These are phyloP conservation scores for Hemibagrus wyckioides DNA, from an alignment of 2,113 vertebrate species.

Conservation along the genomic window DNA sequence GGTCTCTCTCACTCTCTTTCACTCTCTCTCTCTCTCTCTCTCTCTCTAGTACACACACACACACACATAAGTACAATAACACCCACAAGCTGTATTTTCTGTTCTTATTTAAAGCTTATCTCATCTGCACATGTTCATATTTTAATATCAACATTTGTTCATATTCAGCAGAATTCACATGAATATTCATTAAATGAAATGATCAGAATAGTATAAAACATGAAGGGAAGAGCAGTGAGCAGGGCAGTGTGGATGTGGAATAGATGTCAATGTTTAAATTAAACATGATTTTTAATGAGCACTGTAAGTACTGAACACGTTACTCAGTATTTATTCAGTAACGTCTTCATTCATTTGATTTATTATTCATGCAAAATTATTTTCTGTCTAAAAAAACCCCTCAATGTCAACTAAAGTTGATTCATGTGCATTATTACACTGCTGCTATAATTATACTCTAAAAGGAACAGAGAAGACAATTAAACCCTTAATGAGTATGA, in stretches of 20 bases:
- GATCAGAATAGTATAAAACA: not conserved
- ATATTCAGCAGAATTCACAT: not conserved
- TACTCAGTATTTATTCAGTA: not conserved
- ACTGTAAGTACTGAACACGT: not conserved
- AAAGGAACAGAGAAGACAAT: not conserved
- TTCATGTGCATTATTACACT: not conserved
- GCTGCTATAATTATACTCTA: not conserved
- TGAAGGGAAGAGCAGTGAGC: not conserved
- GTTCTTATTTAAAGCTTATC: not conserved
- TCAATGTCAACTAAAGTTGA: not conserved
- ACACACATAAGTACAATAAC: not conserved
- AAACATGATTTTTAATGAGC: not conserved
- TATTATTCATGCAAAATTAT: conserved; percentile 1
- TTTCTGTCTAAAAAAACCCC: not conserved
- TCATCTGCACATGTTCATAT: not conserved
- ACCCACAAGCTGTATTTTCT: not conserved
- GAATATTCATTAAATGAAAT: not conserved
- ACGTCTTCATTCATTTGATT: not conserved
- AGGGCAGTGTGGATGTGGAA: not conserved
- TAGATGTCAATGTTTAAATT: not conserved
- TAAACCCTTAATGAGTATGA: not conserved
- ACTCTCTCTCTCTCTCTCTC: not conserved
- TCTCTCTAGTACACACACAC: not conserved
- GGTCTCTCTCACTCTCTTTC: not conserved
- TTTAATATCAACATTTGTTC: not conserved